These are phyloP conservation scores for Dendrolimus pini DNA, from an alignment of 2,888 invertebrate species.

Conservation along the genomic window DNA sequence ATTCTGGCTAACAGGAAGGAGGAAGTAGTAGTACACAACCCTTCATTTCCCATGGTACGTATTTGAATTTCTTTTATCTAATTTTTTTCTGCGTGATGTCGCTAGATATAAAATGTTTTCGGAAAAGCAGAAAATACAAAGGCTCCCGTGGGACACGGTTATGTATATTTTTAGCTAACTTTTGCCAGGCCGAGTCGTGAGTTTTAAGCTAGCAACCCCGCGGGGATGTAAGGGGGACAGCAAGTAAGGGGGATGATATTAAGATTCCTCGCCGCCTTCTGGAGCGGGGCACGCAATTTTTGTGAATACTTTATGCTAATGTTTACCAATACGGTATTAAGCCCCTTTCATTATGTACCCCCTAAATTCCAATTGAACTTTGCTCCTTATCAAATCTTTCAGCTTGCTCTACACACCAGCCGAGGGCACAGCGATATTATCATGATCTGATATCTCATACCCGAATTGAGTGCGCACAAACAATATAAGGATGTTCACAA, in stretches of 20 bases:
- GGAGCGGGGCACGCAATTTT: slow-evolving; percentile 46
- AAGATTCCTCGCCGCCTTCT: slow-evolving; percentile 39
- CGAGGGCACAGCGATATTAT: too few relatives aligned
- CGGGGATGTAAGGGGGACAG: slow-evolving; percentile 3
- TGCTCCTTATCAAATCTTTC: background rate
- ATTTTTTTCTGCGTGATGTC: too few relatives aligned
- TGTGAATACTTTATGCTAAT: slow-evolving; percentile 57
- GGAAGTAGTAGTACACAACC: too few relatives aligned
- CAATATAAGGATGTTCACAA: too few relatives aligned
- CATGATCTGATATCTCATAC: too few relatives aligned
- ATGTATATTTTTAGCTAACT: background rate
- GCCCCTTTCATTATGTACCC: slow-evolving; percentile 46
- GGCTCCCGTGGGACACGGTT: background rate
- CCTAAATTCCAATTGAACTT: background rate
- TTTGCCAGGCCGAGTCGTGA: background rate
- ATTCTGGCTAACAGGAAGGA: too few relatives aligned
- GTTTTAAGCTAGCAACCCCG: background rate
- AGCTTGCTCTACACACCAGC: too few relatives aligned
- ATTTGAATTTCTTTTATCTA: too few relatives aligned
- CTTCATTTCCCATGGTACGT: too few relatives aligned
- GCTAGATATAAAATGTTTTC: too few relatives aligned
- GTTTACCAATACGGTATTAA: slow-evolving; percentile 49
- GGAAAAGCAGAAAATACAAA: background rate
- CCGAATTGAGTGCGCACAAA: too few relatives aligned
- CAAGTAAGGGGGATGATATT: slow-evolving; percentile 27